phyloP scores from a whole-genome alignment of 1,140 invertebrate species.

The Leguminivora glycinivorella region DNA sequence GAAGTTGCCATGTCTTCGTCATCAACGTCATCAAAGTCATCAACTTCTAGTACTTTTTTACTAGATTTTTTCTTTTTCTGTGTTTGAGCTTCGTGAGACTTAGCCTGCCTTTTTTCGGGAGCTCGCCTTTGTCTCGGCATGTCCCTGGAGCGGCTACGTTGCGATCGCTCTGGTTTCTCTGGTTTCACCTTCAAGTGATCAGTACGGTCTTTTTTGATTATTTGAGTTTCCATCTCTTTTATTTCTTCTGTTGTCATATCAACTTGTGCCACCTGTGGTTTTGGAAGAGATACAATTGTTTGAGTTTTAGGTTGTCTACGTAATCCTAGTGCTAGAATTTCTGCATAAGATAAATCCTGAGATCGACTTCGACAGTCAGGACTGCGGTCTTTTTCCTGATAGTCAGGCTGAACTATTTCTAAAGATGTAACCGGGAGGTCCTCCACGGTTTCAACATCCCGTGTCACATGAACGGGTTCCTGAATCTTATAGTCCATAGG shows the following conservation, averaged over 20 bases:
- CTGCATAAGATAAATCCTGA: conserved; percentile 83
- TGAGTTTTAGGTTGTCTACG: conserved; percentile 56
- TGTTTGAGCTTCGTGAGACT: conserved; percentile 53
- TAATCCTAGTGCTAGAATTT: conserved; percentile 85
- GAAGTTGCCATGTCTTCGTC: conserved; percentile 14
- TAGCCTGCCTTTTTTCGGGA: conserved; percentile 61
- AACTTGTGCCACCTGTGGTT: conserved; percentile 66
- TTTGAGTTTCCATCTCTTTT: conserved; percentile 56
- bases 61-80: conserved; percentile 66
- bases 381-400: conserved; percentile 48
- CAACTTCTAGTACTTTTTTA: conserved; percentile 68
- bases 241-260: conserved; percentile 63
- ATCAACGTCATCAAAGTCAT: conserved; percentile 62
- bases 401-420: conserved; percentile 41
- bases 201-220: conserved; percentile 41
- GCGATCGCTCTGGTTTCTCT: conserved; percentile 54
- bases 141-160: conserved; percentile 69
- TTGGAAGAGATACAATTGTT: conserved; percentile 53
- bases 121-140: conserved; percentile 67
- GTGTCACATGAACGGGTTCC: neutral
- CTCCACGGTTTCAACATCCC: conserved; percentile 23
- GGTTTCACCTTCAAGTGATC: conserved; percentile 50
- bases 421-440: conserved; percentile 21
- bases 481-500: conserved; percentile 27
- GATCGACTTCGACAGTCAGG: conserved; percentile 47